These are phyloP conservation scores for Heliconius sara DNA, from an alignment of 2,888 invertebrate species.

Conservation along the genomic window DNA sequence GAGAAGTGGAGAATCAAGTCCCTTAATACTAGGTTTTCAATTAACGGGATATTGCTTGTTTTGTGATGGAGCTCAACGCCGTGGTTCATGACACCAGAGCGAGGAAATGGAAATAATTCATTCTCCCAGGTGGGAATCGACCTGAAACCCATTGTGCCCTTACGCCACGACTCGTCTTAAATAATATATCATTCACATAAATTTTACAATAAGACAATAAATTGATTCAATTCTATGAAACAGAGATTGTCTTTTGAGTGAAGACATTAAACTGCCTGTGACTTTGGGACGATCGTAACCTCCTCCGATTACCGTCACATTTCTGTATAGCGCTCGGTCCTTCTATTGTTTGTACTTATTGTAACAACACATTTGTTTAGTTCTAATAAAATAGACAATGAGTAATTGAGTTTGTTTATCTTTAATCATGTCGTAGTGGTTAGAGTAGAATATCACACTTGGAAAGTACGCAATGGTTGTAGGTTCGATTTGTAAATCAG, in stretches of 20 bases:
- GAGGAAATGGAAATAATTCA: neutral
- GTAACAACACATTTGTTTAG: conserved; percentile 12
- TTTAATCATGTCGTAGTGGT: neutral
- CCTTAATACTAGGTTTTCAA: neutral
- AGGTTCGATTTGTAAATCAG: neutral
- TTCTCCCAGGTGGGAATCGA: neutral
- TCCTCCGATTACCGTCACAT: conserved; percentile 68
- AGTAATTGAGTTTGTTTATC: neutral
- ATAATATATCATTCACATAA: too few relatives aligned
- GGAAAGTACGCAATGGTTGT: neutral
- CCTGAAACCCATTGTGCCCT: neutral
- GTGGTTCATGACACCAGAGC: too few relatives aligned
- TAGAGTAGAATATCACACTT: neutral
- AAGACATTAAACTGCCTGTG: neutral
- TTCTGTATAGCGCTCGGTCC: conserved; percentile 39
- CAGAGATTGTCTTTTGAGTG: conserved; percentile 5
- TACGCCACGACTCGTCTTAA: too few relatives aligned
- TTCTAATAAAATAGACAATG: conserved; percentile 6
- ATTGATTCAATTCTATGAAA: neutral
- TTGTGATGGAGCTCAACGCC: neutral
- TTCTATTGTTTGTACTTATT: neutral
- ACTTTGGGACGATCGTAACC: conserved; percentile 53
- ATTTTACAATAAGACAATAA: too few relatives aligned
- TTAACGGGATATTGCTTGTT: neutral
- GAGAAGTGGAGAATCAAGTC: too few relatives aligned